Base-by-base conservation (phyloP, 2,888 invertebrate species). In the Calameuta filiformis region DNA sequence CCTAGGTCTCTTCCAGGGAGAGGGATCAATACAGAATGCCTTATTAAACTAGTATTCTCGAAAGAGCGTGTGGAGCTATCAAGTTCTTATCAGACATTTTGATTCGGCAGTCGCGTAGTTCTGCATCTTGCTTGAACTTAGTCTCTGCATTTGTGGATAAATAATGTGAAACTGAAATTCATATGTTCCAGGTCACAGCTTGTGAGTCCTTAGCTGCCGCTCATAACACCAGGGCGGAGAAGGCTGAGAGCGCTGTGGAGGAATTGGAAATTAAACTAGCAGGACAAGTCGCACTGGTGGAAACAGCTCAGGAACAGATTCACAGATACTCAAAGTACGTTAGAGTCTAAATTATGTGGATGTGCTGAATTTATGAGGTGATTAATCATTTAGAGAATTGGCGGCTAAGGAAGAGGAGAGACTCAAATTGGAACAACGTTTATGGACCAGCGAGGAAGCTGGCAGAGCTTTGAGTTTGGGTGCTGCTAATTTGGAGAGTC, bases 261-360 rank as follows among this genome's bases (percentile, higher is more conserved):
- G 87, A 89, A 40, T 80, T 87, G 77, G 84, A 87, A 76, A 73
- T 81, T 35, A 85, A 83, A 75, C 80, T 90, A n/a, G 81, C 79
- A 12, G 82, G 83, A 23, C 89, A 89, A 78, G 83, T 87, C 3
- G 83, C 82, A 68, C 69, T 87, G 40, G 80, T 86, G 6, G 83
- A 84, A 40, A 85, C 83, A 12, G 78, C 86, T 30, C 85, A 88
- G 75, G 87, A 89, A 76, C 85, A 88, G 68, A 83, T 85, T 23
- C 83, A 85, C 11, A 84, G 83, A 76, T 83, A 79, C 69, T 77
- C 75, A 76, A 87, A 83, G 90, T 90, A 85, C 3, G 35, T 30
- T 12, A 74, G 30, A 34, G 12, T 35, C 11, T 11, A 30, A 74
- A 12, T 35, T 4, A 30, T 0, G 23, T 35, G 35, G 74, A 35